Conservation (phyloP, 2,113 vertebrate genomes). For the Limnothrissa miodon region DNA sequence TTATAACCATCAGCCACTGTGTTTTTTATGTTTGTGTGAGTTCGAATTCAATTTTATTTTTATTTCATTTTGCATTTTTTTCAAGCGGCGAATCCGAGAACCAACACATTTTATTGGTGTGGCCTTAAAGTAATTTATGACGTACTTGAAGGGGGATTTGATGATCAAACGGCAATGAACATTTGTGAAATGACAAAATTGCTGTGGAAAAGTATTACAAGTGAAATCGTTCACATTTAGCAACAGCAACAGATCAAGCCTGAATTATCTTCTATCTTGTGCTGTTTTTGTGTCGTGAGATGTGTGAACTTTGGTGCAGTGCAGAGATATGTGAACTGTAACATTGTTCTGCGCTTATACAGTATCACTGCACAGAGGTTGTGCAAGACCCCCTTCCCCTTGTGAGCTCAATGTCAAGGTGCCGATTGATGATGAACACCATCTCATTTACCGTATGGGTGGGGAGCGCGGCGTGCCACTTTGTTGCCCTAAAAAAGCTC, state of each 20-base stretch:
- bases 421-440: slow-evolving; percentile 33
- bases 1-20: too few relatives aligned
- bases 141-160: not conserved
- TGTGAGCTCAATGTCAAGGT: not conserved
- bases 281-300: not conserved
- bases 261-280: not conserved
- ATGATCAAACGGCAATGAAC: not conserved
- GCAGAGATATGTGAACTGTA: not conserved
- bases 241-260: not conserved
- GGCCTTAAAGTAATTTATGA: too few relatives aligned
- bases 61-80: too few relatives aligned
- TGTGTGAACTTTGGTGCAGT: not conserved
- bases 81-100: too few relatives aligned
- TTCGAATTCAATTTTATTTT: too few relatives aligned
- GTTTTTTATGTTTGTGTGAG: too few relatives aligned
- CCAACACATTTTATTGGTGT: too few relatives aligned
- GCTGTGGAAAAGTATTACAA: not conserved
- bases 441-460: slow-evolving; percentile 51
- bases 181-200: not conserved
- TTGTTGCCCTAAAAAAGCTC: not conserved
- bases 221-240: too few relatives aligned
- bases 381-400: slow-evolving; percentile 38
- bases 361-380: not conserved
- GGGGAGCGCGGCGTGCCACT: not conserved
- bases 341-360: not conserved